These are phyloP conservation scores for Crotalus tigris DNA, from an alignment of 2,113 vertebrate genomes.

Conservation along the genomic window DNA sequence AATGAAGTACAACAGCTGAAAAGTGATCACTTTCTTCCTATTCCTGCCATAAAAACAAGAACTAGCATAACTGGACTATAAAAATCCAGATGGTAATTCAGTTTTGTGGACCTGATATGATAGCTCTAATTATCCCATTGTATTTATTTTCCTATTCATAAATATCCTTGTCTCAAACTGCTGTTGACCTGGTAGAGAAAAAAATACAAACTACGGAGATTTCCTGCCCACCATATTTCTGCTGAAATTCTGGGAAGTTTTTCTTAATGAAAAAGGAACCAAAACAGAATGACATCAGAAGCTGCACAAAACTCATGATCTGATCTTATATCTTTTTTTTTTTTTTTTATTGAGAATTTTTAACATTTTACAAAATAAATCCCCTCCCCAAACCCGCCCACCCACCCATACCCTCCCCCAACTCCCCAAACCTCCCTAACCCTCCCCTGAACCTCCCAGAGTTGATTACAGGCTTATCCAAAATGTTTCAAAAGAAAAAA, in stretches of 20 bases:
- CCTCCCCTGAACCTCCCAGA: no score
- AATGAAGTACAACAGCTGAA: not conserved
- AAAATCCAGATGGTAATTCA: not conserved
- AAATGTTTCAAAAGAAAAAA: no score
- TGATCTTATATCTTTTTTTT: no score
- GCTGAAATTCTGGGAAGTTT: not conserved
- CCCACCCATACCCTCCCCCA: no score
- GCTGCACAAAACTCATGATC: not conserved
- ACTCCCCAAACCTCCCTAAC: no score
- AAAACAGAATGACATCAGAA: not conserved
- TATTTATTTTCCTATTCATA: not conserved
- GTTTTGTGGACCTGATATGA: not conserved
- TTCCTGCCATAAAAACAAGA: not conserved
- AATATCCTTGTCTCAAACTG: not conserved
- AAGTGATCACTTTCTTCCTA: not conserved
- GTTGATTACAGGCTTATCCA: no score
- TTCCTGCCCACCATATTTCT: not conserved
- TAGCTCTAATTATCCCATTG: not conserved
- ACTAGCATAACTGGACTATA: not conserved
- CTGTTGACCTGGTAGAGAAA: not conserved
- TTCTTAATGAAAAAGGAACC: not conserved
- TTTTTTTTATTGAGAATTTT: no score
- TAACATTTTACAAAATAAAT: no score
- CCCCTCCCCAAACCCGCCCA: no score
- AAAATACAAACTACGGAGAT: not conserved